Conservation (phyloP, 1,140 invertebrate genomes). For the Sesamia nonagrioides region DNA sequence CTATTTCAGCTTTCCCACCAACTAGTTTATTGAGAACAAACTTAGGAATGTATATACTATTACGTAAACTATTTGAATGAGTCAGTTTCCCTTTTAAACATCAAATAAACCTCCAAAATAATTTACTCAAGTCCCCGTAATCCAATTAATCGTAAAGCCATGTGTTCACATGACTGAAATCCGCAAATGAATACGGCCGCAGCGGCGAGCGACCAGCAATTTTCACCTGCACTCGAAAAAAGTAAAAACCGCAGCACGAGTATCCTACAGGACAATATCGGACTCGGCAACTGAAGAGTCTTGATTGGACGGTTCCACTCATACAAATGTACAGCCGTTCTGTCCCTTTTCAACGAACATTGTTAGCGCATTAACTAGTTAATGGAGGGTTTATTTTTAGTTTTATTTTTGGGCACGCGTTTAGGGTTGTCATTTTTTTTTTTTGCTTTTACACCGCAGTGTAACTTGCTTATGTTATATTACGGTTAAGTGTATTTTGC, state of each 20-base stretch:
- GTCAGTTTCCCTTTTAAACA: not conserved
- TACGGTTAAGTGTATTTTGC: not conserved
- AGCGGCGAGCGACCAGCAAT: conserved; percentile 39
- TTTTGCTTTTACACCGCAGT: conserved; percentile 62
- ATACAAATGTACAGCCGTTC: conserved; percentile 50
- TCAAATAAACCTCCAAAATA: not conserved
- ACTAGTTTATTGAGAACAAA: not conserved
- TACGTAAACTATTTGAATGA: not conserved
- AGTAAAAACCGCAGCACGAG: conserved; percentile 45
- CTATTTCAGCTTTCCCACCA: no score
- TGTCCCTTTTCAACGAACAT: conserved; percentile 63
- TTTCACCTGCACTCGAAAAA: conserved; percentile 53
- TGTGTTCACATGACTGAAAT: conserved; percentile 32
- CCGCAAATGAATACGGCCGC: conserved; percentile 51
- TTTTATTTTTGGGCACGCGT: conserved; percentile 75
- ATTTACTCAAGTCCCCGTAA: conserved; percentile 18
- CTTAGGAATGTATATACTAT: no score
- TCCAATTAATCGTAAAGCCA: conserved; percentile 37
- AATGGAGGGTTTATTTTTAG: conserved; percentile 80
- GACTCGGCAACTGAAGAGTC: conserved; percentile 48
- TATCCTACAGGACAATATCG: conserved; percentile 52
- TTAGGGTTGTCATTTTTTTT: conserved; percentile 49
- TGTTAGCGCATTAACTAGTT: conserved; percentile 81
- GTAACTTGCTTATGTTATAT: conserved; percentile 34
- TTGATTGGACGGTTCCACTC: conserved; percentile 56